phyloP scores from a whole-genome alignment of 2,113 vertebrate species.

The Ancistrus triradiatus region DNA sequence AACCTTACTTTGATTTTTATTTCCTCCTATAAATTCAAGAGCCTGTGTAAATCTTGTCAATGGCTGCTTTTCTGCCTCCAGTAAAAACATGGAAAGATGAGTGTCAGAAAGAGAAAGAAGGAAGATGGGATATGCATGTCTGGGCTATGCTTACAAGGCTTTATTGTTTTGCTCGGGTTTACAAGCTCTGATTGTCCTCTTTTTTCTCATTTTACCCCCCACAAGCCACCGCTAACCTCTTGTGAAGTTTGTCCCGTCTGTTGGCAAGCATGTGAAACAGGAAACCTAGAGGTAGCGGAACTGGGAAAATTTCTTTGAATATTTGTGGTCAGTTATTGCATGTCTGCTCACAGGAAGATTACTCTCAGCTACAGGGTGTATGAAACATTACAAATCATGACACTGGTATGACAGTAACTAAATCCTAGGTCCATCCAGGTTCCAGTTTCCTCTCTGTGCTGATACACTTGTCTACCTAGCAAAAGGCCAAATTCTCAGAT shows the following conservation, averaged over 20 bases:
- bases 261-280: conserved; percentile 28
- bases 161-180: conserved; percentile 43
- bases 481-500: conserved; percentile 25
- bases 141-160: conserved; percentile 42
- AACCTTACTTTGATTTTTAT: conserved; percentile 18
- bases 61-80: conserved; percentile 3
- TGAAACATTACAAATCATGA: conserved; percentile 1
- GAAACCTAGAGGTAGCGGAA: conserved; percentile 7
- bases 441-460: too few relatives aligned
- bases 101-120: conserved; percentile 22
- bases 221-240: not conserved
- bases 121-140: conserved; percentile 25
- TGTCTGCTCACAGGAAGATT: not conserved
- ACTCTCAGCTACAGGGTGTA: conserved; percentile 15
- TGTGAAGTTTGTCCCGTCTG: conserved; percentile 30
- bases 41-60: conserved; percentile 46
- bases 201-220: not conserved
- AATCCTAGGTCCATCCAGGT: not conserved
- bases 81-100: conserved; percentile 13
- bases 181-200: conserved; percentile 8
- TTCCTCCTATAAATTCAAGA: not conserved
- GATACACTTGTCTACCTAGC: conserved; percentile 1
- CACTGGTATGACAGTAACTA: too few relatives aligned
- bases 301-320: not conserved
- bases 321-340: conserved; percentile 2